These are phyloP conservation scores for Zoanthus sociatus DNA, from an alignment of 92 coral and sea anemone genomes.

Conservation along the genomic window DNA sequence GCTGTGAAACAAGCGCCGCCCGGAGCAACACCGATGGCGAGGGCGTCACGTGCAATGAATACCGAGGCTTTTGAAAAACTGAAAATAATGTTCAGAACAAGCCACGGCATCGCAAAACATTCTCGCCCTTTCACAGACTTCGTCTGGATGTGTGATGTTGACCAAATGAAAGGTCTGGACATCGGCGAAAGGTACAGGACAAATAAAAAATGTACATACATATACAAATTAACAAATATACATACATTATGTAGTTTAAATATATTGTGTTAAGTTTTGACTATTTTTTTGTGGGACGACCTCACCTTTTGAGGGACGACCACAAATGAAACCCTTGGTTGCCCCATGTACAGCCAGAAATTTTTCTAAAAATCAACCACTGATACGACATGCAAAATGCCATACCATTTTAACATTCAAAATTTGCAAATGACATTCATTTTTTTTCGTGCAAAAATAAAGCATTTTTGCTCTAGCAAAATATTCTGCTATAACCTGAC, in stretches of 20 bases:
- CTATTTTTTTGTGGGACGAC: neutral
- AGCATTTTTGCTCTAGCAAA: neutral
- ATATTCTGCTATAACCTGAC: neutral
- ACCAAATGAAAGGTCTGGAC: slow-evolving; percentile 4
- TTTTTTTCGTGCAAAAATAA: no score
- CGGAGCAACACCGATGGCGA: slow-evolving; percentile 11
- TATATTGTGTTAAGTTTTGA: no score
- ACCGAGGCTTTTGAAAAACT: slow-evolving; percentile 18
- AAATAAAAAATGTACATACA: neutral
- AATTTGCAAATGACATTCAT: no score
- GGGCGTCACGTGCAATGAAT: slow-evolving; percentile 18
- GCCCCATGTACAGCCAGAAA: no score
- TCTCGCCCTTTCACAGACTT: neutral
- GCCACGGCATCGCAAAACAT: slow-evolving; percentile 17
- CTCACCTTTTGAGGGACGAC: no score
- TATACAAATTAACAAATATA: slow-evolving; percentile 11
- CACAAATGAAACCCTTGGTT: no score
- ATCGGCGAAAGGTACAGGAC: neutral
- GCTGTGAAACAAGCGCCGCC: slow-evolving; percentile 18
- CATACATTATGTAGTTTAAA: slow-evolving; percentile 3
- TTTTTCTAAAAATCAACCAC: no score
- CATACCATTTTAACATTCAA: no score
- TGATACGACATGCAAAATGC: no score
- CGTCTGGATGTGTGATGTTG: slow-evolving; percentile 5
- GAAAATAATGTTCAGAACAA: slow-evolving; percentile 8